Percentiles rank a stretch among this genome's conserved stretches.
Conservation (phyloP, 2,888 invertebrate species). For the Dasysyrphus tricinctus region DNA sequence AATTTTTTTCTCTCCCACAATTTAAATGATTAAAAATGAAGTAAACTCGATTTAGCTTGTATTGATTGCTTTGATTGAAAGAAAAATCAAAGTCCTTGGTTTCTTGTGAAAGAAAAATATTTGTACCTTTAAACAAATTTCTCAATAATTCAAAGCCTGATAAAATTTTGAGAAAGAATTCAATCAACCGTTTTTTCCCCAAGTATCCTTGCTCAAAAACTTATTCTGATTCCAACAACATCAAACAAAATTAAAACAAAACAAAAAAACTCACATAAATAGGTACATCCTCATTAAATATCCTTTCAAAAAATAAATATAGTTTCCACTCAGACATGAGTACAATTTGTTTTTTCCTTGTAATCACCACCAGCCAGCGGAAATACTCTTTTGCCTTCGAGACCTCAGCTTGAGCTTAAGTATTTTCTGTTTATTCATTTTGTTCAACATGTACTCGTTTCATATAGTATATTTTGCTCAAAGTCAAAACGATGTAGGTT, state of each 20-base stretch:
- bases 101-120: too few relatives aligned
- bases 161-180: too few relatives aligned
- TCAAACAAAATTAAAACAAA: neutral
- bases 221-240: neutral
- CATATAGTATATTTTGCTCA: neutral
- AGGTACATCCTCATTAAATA: constrained; percentile 37
- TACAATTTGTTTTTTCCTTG: constrained; percentile 37
- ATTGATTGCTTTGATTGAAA: too few relatives aligned
- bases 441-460: neutral
- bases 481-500: constrained; percentile 21
- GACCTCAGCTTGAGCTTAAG: constrained; percentile 20
- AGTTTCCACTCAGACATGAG: constrained; percentile 5
- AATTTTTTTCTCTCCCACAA: too few relatives aligned
- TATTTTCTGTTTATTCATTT: constrained; percentile 8
- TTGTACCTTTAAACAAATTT: too few relatives aligned
- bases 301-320: constrained; percentile 9
- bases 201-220: neutral
- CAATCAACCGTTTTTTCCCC: too few relatives aligned
- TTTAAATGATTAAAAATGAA: too few relatives aligned
- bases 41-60: too few relatives aligned
- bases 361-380: constrained; percentile 8
- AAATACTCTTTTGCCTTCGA: neutral
- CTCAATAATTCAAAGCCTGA: too few relatives aligned
- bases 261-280: neutral
- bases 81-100: too few relatives aligned